Evolutionary conservation across 64 coral and sea anemone species (phyloP).

Genomic region (Dendrophyllia cribrosa): DNA sequence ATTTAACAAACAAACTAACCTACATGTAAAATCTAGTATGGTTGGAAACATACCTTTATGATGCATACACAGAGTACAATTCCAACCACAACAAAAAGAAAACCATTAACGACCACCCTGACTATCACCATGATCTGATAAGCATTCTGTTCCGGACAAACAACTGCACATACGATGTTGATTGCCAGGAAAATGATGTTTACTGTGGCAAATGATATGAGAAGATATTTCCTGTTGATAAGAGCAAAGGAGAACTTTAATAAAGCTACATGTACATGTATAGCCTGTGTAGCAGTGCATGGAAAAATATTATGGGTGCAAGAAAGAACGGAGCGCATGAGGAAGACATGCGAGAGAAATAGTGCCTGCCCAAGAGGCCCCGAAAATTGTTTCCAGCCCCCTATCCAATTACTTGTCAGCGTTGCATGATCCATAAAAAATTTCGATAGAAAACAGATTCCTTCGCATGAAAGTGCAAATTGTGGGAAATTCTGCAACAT

Average conservation of each 20-base stretch:
- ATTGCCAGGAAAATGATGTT: slow-evolving; percentile 86
- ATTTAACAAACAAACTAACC: too few relatives aligned
- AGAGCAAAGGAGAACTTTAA: not conserved
- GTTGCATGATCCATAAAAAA: too few relatives aligned
- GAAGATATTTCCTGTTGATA: slow-evolving; percentile 64
- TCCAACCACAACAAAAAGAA: slow-evolving; percentile 88
- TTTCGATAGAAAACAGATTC: too few relatives aligned
- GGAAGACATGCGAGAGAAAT: too few relatives aligned
- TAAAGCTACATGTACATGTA: not conserved
- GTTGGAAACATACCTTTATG: slow-evolving; percentile 74
- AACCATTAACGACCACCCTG: slow-evolving; percentile 91
- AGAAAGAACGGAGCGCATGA: too few relatives aligned
- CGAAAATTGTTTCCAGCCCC: too few relatives aligned
- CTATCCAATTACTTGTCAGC: too few relatives aligned
- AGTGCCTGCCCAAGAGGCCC: too few relatives aligned
- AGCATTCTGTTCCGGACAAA: slow-evolving; percentile 71
- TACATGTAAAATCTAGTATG: not conserved
- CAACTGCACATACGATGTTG: slow-evolving; percentile 76
- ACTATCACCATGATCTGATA: slow-evolving; percentile 73
- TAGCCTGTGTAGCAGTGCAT: too few relatives aligned
- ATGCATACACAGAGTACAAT: slow-evolving; percentile 88
- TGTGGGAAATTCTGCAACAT: too few relatives aligned
- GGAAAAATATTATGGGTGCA: too few relatives aligned
- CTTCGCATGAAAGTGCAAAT: too few relatives aligned
- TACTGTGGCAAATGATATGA: slow-evolving; percentile 41